Evolutionary conservation across 2,797 vertebrate species (phyloP).

Genomic region (Benthosema pterotum): DNA sequence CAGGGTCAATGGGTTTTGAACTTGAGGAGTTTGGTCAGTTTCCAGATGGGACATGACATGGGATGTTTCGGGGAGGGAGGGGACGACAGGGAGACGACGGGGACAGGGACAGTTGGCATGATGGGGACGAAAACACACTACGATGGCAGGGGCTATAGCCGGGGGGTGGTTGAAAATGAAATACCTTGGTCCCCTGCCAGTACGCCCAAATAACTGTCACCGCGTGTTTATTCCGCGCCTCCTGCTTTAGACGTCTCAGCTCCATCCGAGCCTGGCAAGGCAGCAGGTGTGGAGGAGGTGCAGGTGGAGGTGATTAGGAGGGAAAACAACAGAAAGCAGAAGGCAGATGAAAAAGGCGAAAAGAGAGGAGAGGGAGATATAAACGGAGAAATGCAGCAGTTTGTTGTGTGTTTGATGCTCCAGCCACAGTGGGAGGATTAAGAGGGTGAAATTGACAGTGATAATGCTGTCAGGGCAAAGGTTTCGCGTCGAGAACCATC

Average conservation of each 20-base stretch:
- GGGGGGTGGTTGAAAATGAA: slow-evolving; percentile 74
- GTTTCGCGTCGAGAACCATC: slow-evolving; percentile 30
- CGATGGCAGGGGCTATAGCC: background rate
- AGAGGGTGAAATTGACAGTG: slow-evolving; percentile 47
- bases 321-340: no score
- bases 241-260: slow-evolving; percentile 95
- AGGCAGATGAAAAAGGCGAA: background rate
- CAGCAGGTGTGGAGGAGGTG: slow-evolving; percentile 44
- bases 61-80: slow-evolving; percentile 33
- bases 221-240: slow-evolving; percentile 92
- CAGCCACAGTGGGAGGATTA: slow-evolving; percentile 52
- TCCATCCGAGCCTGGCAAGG: slow-evolving; percentile 93
- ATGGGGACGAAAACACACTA: slow-evolving; percentile 1
- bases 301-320: slow-evolving; percentile 43
- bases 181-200: slow-evolving; percentile 99
- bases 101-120: background rate
- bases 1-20: background rate
- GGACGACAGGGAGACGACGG: slow-evolving; percentile 56
- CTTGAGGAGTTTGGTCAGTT: no score
- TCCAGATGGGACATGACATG: slow-evolving; percentile 25
- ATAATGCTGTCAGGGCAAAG: slow-evolving; percentile 37
- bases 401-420: slow-evolving; percentile 44
- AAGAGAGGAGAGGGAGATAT: slow-evolving; percentile 16
- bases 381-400: slow-evolving; percentile 39
- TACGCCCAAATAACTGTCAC: slow-evolving; percentile 98